phyloP scores from a whole-genome alignment of 2,113 vertebrate species.

The Cariama cristata region DNA sequence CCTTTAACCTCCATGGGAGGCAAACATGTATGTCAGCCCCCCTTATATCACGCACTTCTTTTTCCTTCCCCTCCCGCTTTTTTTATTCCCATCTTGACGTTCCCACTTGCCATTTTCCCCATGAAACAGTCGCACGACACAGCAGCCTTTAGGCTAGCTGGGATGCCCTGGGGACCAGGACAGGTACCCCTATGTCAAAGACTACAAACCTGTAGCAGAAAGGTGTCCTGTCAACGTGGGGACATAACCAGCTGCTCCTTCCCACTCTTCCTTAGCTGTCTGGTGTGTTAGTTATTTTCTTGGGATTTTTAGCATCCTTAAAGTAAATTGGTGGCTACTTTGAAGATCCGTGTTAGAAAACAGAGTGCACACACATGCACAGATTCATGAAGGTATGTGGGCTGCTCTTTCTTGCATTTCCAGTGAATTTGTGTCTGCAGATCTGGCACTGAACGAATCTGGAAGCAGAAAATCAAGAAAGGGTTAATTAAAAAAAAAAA shows the following conservation, averaged over 20 bases:
- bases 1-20: background rate
- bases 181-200: no score
- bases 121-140: background rate
- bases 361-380: background rate
- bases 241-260: background rate
- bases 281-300: background rate
- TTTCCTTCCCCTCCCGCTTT: background rate
- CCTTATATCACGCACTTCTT: background rate
- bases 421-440: background rate
- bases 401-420: background rate
- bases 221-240: background rate
- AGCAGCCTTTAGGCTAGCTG: background rate
- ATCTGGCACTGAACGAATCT: background rate
- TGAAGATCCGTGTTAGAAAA: background rate
- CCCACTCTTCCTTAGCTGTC: background rate
- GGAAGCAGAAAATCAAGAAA: slow-evolving; percentile 8
- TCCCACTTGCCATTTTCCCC: background rate
- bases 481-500: slow-evolving; percentile 57
- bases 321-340: background rate
- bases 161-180: no score
- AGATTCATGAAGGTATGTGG: background rate
- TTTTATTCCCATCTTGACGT: background rate
- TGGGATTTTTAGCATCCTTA: background rate
- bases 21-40: background rate
- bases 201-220: background rate